Percentiles rank a stretch among this genome's conserved stretches.
Conservation (phyloP, 2,888 invertebrate species). For the Aspidiotus destructor region DNA sequence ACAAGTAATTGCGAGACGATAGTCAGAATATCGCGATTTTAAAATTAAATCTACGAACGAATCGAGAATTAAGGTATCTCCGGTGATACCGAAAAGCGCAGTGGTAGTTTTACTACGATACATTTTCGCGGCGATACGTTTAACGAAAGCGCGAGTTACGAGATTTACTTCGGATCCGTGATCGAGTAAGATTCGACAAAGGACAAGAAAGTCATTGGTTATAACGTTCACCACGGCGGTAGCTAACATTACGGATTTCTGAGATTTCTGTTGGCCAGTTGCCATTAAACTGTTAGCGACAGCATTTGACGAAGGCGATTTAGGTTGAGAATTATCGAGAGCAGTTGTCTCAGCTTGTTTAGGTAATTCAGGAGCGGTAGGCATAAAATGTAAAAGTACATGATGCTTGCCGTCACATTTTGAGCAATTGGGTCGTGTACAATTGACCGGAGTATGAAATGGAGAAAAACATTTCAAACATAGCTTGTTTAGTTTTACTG, state of each 20-base stretch:
- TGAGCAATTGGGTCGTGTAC: neutral
- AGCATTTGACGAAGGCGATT: neutral
- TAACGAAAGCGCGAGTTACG: neutral
- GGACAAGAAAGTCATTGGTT: too few relatives aligned
- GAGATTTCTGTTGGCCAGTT: neutral
- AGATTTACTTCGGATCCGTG: conserved; percentile 1
- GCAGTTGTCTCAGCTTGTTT: neutral
- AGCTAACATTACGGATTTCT: neutral
- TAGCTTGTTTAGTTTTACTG: too few relatives aligned
- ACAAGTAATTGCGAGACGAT: neutral
- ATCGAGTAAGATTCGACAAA: conserved; percentile 1
- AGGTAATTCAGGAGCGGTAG: neutral
- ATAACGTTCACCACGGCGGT: too few relatives aligned
- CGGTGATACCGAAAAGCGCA: too few relatives aligned
- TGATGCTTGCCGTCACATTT: conserved; percentile 6
- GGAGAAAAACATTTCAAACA: too few relatives aligned
- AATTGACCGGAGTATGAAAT: too few relatives aligned
- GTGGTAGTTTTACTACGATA: too few relatives aligned
- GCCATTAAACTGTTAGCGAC: neutral
- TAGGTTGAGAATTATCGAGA: neutral
- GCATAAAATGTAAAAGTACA: neutral
- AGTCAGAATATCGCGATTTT: conserved; percentile 3
- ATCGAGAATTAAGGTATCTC: neutral
- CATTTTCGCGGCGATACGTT: neutral
- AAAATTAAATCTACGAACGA: neutral